phyloP scores from a whole-genome alignment of 2,113 vertebrate genomes.

The Hemiprocne comata region DNA sequence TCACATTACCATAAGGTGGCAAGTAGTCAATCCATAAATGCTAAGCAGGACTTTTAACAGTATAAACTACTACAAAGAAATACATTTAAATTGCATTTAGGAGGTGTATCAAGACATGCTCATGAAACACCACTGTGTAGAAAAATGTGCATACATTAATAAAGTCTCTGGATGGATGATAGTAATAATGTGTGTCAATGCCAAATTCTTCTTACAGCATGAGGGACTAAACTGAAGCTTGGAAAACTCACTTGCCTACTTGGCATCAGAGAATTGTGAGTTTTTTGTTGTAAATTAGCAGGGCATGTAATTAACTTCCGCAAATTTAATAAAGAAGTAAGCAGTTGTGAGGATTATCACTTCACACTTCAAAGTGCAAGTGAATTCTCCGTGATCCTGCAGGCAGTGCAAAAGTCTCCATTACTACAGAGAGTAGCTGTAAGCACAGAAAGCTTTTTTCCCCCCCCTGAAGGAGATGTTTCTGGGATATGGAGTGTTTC shows the following conservation, averaged over 20 bases:
- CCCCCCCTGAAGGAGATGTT: not conserved
- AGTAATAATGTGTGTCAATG: slow-evolving; percentile 43
- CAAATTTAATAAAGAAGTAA: slow-evolving; percentile 63
- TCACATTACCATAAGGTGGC: not conserved
- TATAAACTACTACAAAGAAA: not conserved
- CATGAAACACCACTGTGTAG: not conserved
- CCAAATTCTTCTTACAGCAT: slow-evolving; percentile 57
- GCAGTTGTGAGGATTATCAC: slow-evolving; percentile 64
- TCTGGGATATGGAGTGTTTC: not conserved
- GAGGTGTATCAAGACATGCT: slow-evolving; percentile 26
- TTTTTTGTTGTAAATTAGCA: slow-evolving; percentile 49
- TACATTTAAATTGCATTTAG: not conserved
- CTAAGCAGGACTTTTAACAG: not conserved
- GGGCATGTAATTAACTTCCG: slow-evolving; percentile 69
- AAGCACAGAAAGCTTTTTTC: not conserved
- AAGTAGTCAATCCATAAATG: not conserved
- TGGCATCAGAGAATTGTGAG: slow-evolving; percentile 52
- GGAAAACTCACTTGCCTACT: slow-evolving; percentile 62
- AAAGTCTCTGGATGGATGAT: slow-evolving; percentile 57
- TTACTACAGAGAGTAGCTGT: not conserved
- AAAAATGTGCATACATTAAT: slow-evolving; percentile 54
- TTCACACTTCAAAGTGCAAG: slow-evolving; percentile 64
- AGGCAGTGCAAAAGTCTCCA: slow-evolving; percentile 6
- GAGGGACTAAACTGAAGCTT: slow-evolving; percentile 49
- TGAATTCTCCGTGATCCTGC: not conserved